Evolutionary conservation across 1,140 invertebrate species (phyloP).

Genomic region (Diabrotica virgifera): DNA sequence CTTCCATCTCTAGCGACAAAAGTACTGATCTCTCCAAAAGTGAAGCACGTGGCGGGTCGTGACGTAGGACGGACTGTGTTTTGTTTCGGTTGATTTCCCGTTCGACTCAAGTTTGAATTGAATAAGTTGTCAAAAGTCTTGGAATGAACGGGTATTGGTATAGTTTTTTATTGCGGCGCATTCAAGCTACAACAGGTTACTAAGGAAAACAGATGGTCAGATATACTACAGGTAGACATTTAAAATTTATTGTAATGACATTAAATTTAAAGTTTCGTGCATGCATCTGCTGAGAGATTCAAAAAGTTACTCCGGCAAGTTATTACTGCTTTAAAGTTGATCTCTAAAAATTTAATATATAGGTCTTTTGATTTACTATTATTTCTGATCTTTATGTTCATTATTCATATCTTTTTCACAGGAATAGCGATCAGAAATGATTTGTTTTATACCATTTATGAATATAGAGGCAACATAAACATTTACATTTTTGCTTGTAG

Average conservation of each 20-base stretch:
- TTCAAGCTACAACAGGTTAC: background rate
- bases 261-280: background rate
- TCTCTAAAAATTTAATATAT: no score
- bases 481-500: no score
- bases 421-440: no score
- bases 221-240: background rate
- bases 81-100: background rate
- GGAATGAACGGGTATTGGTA: background rate
- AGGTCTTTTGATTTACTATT: no score
- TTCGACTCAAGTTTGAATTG: background rate
- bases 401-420: no score
- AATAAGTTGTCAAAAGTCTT: background rate
- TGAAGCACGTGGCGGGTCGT: background rate
- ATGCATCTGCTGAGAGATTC: no score
- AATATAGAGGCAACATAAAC: no score
- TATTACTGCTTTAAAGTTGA: no score
- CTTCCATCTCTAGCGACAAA: constrained; percentile 5
- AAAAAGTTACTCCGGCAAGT: no score
- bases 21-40: background rate
- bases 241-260: background rate
- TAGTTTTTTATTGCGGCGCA: background rate
- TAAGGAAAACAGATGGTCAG: background rate
- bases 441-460: no score
- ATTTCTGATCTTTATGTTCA: no score
- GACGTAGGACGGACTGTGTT: background rate